phyloP scores from a whole-genome alignment of 2,797 vertebrate genomes.

The Pangasius sanitwongsei region DNA sequence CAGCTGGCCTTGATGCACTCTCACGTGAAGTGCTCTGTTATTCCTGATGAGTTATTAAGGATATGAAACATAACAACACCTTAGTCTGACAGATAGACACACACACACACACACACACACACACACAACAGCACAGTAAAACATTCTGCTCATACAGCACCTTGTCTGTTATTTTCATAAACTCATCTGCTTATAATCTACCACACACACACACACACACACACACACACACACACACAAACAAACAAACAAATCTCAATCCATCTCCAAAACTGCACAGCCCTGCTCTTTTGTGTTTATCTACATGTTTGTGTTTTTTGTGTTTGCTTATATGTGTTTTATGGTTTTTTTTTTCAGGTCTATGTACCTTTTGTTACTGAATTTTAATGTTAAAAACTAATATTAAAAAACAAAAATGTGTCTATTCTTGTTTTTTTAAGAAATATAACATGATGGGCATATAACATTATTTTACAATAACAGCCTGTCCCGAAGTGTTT shows the following conservation, averaged over 20 bases:
- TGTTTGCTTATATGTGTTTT: background rate
- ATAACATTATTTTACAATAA: no score
- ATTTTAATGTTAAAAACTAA: background rate
- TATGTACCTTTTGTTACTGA: background rate
- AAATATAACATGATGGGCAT: background rate
- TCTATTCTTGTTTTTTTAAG: background rate
- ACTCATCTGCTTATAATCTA: background rate
- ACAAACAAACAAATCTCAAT: background rate
- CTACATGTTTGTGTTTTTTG: background rate
- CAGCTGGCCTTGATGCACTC: constrained; percentile 26
- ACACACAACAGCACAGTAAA: constrained; percentile 2
- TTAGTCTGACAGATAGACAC: background rate
- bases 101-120: background rate
- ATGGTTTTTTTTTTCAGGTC: background rate
- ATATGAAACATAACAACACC: constrained; percentile 19
- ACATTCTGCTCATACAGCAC: background rate
- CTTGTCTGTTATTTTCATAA: background rate
- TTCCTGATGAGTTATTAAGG: constrained; percentile 6
- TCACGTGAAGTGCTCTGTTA: constrained; percentile 9
- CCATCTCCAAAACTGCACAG: background rate
- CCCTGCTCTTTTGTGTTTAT: no score
- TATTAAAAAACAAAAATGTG: background rate
- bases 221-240: constrained; percentile 4
- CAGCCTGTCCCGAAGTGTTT: background rate
- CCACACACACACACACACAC: background rate